phyloP scores from a whole-genome alignment of 2,797 vertebrate genomes.

The Lacerta viridis region DNA sequence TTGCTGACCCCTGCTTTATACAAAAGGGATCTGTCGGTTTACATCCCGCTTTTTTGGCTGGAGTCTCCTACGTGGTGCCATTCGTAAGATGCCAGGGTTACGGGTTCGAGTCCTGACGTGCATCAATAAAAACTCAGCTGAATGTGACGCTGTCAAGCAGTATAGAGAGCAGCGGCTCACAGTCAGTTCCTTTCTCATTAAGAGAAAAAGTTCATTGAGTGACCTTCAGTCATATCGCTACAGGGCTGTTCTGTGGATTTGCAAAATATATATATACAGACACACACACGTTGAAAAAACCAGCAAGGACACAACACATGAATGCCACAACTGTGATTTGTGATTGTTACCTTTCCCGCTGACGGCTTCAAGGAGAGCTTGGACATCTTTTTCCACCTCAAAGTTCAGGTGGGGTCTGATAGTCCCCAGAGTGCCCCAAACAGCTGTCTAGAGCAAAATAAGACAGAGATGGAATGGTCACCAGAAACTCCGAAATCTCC shows the following conservation, averaged over 20 bases:
- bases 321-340: neutral
- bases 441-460: conserved; percentile 53
- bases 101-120: neutral
- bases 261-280: too few relatives aligned
- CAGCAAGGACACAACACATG: neutral
- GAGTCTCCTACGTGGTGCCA: neutral
- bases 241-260: neutral
- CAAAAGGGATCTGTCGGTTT: too few relatives aligned
- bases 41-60: neutral
- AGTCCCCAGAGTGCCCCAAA: conserved; percentile 82
- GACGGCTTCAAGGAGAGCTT: conserved; percentile 61
- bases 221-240: neutral
- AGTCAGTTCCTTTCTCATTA: neutral
- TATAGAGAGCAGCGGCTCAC: neutral
- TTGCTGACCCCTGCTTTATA: too few relatives aligned
- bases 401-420: conserved; percentile 78
- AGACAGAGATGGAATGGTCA: neutral
- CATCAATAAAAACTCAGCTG: neutral
- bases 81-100: neutral
- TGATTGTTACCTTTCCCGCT: conserved; percentile 56
- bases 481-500: neutral
- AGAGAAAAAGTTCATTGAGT: neutral
- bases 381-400: conserved; percentile 70
- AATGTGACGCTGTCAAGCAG: neutral
- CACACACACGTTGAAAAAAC: too few relatives aligned